A percentile compares a stretch with the other conserved stretches of the same genome.
phyloP scores from a whole-genome alignment of 2,888 invertebrate genomes.

The Hyposoter didymator region DNA sequence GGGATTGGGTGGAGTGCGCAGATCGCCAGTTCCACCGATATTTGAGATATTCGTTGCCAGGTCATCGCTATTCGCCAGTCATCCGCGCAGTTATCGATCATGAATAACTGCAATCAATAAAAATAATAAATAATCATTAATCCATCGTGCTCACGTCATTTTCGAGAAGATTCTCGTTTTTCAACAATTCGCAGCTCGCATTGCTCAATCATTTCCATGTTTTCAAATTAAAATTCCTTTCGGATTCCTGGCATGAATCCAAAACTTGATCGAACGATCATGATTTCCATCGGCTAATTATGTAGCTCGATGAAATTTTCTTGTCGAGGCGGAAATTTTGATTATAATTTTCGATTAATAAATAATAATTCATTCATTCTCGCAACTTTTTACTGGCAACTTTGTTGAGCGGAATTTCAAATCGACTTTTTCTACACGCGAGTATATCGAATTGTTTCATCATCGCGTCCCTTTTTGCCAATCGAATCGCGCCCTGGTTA shows the following conservation, averaged over 20 bases:
- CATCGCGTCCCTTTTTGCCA: not conserved
- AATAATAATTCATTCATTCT: no score
- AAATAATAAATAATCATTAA: not conserved
- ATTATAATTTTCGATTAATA: no score
- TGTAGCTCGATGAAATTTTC: no score
- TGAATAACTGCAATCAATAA: conserved; percentile 92
- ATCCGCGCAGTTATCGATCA: conserved; percentile 99
- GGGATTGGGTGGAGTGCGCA: conserved; percentile 99
- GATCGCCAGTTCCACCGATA: conserved; percentile 95
- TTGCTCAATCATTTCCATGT: not conserved
- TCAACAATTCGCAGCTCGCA: not conserved
- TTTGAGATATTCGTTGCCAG: conserved; percentile 97
- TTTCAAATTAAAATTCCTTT: not conserved
- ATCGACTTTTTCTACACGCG: not conserved
- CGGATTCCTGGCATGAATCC: not conserved
- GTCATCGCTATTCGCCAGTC: conserved; percentile 99
- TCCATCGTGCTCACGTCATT: not conserved
- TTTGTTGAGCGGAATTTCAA: not conserved
- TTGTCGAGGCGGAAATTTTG: no score
- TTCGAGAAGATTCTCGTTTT: not conserved
- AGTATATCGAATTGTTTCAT: not conserved
- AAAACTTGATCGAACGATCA: no score
- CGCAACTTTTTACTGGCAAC: no score
- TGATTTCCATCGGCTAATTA: no score
- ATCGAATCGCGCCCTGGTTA: not conserved